Conservation (phyloP, 2,797 vertebrate species). For the Sebastes nivosus region DNA sequence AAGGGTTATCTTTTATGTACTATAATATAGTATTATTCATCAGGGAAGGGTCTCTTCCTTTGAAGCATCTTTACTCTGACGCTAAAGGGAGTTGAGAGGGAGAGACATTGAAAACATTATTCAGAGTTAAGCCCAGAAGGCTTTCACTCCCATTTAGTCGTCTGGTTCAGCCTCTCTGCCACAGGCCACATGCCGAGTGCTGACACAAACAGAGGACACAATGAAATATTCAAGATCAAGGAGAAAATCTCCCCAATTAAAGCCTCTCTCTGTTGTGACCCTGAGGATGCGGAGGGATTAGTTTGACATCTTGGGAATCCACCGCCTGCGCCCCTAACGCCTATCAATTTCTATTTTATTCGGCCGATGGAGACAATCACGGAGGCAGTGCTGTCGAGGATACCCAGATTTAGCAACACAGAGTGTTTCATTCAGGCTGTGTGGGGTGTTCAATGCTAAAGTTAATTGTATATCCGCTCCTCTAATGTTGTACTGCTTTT, state of each 20-base stretch:
- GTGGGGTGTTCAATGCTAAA: constrained; percentile 19
- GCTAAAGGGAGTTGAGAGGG: constrained; percentile 14
- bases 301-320: constrained; percentile 40
- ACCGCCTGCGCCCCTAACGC: constrained; percentile 9
- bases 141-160: constrained; percentile 31
- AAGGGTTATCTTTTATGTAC: not conserved
- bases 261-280: constrained; percentile 53
- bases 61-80: constrained; percentile 24
- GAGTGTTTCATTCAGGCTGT: constrained; percentile 5
- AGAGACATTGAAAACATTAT: constrained; percentile 35
- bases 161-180: constrained; percentile 49
- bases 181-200: constrained; percentile 47
- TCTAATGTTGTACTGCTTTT: constrained; percentile 22
- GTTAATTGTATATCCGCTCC: constrained; percentile 21
- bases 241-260: constrained; percentile 66
- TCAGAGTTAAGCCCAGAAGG: constrained; percentile 51
- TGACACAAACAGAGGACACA: constrained; percentile 54
- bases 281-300: constrained; percentile 59
- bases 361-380: constrained; percentile 1
- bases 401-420: constrained; percentile 13
- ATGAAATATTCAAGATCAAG: constrained; percentile 75
- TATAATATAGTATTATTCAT: not conserved
- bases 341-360: constrained; percentile 8
- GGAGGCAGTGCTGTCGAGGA: not conserved
- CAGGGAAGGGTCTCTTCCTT: not conserved